Conservation (phyloP, 2,888 invertebrate species). For the Bombylius major region DNA sequence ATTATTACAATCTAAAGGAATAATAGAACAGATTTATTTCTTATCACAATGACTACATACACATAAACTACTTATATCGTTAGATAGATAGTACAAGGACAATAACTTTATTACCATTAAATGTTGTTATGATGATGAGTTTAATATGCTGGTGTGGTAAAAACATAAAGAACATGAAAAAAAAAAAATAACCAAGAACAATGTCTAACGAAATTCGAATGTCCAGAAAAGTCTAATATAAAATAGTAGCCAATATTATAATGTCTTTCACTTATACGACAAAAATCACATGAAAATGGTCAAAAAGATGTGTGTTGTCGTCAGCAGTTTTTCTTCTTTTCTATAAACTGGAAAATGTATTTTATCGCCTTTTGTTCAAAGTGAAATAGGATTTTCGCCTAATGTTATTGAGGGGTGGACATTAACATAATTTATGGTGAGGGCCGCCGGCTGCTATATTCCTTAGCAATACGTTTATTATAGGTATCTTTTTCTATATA, state of each 20-base stretch:
- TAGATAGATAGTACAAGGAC: not conserved
- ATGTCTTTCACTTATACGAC: not conserved
- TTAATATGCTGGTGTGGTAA: not conserved
- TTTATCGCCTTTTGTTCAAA: conserved; percentile 9
- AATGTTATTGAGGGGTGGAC: conserved; percentile 5
- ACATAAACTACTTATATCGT: no score
- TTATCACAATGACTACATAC: conserved; percentile 5
- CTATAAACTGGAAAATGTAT: conserved; percentile 1
- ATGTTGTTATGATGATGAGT: not conserved
- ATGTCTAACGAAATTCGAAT: not conserved
- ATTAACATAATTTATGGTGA: conserved; percentile 9
- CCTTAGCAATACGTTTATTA: not conserved
- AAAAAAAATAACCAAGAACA: not conserved
- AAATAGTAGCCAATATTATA: not conserved
- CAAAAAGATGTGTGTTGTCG: conserved; percentile 4
- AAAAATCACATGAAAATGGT: not conserved
- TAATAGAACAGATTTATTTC: conserved; percentile 6
- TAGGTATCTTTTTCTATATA: not conserved
- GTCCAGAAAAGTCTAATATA: not conserved
- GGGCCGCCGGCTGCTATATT: not conserved
- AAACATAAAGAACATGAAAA: no score
- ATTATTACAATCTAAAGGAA: no score
- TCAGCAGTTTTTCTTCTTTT: conserved; percentile 2
- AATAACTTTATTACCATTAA: conserved; percentile 6
- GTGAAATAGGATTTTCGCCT: conserved; percentile 5